Evolutionary conservation across 2,797 vertebrate genomes (phyloP).

Genomic region (Pseudotriccus pelzelni): DNA sequence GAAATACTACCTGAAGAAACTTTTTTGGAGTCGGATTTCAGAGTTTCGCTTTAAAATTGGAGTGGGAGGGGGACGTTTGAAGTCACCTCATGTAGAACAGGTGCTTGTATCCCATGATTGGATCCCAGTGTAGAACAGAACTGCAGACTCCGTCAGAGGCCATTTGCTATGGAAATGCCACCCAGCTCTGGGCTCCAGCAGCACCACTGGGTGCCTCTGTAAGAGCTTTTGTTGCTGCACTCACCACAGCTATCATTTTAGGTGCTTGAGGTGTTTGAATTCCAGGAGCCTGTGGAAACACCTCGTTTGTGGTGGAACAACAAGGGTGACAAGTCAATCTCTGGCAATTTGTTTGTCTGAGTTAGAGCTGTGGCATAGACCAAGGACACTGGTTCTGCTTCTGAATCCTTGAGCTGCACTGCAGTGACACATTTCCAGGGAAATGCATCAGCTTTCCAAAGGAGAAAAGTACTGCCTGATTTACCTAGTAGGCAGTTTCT

Average conservation of each 20-base stretch:
- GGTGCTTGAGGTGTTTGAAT: neutral
- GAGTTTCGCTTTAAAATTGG: neutral
- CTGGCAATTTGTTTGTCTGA: neutral
- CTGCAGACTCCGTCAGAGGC: neutral
- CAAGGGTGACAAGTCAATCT: neutral
- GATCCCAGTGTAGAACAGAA: neutral
- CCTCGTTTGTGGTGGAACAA: neutral
- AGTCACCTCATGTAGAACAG: neutral
- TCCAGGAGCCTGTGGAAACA: neutral
- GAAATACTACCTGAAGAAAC: neutral
- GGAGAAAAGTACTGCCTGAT: neutral
- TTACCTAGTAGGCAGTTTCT: neutral
- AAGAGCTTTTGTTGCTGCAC: neutral
- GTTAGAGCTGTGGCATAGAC: neutral
- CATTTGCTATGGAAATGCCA: neutral
- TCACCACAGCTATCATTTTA: neutral
- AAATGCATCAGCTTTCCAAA: neutral
- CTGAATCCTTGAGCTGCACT: neutral
- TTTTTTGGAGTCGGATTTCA: neutral
- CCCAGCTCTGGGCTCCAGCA: neutral
- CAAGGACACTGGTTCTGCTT: neutral
- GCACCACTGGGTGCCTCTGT: neutral
- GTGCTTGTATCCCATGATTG: rapidly evolving
- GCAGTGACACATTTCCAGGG: neutral
- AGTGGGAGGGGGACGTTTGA: neutral